Percentiles rank a stretch among this genome's conserved stretches.
phyloP scores from a whole-genome alignment of 2,888 invertebrate genomes.

The Volucella bombylans region DNA sequence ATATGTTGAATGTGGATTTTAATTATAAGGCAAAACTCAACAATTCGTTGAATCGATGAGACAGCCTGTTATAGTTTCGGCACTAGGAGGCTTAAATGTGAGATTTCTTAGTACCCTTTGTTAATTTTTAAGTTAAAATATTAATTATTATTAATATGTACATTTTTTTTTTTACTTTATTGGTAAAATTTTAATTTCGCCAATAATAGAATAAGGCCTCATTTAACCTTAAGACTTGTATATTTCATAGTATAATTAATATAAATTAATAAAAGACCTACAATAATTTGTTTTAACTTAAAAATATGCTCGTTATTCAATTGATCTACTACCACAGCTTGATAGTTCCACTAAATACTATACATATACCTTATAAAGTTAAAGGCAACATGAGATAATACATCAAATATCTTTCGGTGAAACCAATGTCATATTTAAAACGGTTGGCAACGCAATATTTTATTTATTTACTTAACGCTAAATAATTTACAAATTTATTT shows the following conservation, averaged over 20 bases:
- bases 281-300: not conserved
- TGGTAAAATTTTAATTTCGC: slow-evolving; percentile 24
- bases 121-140: slow-evolving; percentile 38
- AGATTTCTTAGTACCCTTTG: slow-evolving; percentile 19
- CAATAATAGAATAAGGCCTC: slow-evolving; percentile 34
- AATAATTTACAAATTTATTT: too few species aligned
- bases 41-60: not conserved
- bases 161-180: slow-evolving; percentile 33
- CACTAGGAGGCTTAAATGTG: slow-evolving; percentile 12
- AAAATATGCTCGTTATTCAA: not conserved
- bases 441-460: too few species aligned
- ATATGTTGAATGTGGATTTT: not conserved
- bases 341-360: too few species aligned
- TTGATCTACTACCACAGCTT: too few species aligned
- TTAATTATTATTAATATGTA: slow-evolving; percentile 45
- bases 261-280: slow-evolving; percentile 52
- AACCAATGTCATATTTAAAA: too few species aligned
- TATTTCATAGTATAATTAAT: slow-evolving; percentile 60
- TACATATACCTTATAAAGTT: too few species aligned
- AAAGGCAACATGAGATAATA: too few species aligned
- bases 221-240: slow-evolving; percentile 48
- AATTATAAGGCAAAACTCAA: not conserved
- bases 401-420: too few species aligned
- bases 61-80: slow-evolving; percentile 5
- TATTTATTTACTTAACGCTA: too few species aligned